Percentiles rank a stretch among this genome's conserved stretches.
phyloP scores from a whole-genome alignment of 2,888 invertebrate genomes.

The Sinotaia quadrata region DNA sequence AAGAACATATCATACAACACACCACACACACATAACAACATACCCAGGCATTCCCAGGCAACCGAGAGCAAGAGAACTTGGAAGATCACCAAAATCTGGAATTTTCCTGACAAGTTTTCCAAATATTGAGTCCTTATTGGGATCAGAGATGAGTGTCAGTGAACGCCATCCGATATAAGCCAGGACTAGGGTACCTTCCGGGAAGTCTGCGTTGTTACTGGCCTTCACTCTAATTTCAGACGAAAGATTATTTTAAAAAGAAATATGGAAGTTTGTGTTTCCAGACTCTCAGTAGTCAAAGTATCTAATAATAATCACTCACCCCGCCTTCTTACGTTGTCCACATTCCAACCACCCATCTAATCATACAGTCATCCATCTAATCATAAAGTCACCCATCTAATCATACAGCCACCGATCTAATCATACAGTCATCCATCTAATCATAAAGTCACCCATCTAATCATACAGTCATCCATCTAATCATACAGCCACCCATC shows the following conservation, averaged over 20 bases:
- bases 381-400: too few relatives aligned
- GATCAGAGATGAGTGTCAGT: conserved; percentile 37
- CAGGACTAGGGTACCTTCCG: conserved; percentile 78
- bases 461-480: neutral
- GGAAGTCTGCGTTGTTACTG: conserved; percentile 79
- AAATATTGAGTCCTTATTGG: neutral
- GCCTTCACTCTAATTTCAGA: conserved; percentile 77
- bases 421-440: neutral
- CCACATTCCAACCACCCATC: too few relatives aligned
- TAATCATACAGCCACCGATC: too few relatives aligned
- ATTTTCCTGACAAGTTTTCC: conserved; percentile 4
- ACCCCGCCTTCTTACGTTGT: too few relatives aligned
- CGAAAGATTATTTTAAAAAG: too few relatives aligned
- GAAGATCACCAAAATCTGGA: conserved; percentile 24
- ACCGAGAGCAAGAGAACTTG: conserved; percentile 28
- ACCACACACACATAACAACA: neutral
- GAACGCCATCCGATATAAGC: conserved; percentile 80
- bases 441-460: neutral
- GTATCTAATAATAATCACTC: too few relatives aligned
- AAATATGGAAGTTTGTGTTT: too few relatives aligned
- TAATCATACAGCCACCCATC: neutral
- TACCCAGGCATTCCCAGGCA: conserved; percentile 33
- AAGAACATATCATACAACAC: neutral
- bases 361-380: too few relatives aligned
- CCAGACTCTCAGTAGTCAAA: too few relatives aligned